Percentiles rank a stretch among this genome's conserved stretches.
Evolutionary conservation across 2,797 vertebrate genomes (phyloP).

Genomic region (Gouania willdenowi): DNA sequence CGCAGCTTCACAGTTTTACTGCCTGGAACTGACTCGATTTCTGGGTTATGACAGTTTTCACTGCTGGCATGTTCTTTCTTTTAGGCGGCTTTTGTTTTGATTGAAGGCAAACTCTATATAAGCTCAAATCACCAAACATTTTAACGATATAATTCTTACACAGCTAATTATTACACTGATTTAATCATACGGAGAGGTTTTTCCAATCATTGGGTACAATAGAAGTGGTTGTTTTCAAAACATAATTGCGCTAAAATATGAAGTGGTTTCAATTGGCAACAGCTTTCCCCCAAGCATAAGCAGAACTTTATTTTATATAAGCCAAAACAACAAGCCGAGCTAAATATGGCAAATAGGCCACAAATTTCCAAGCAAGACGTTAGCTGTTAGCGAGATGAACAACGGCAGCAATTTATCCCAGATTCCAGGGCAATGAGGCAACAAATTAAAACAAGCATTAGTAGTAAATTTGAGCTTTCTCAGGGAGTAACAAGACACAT

Average conservation of each 20-base stretch:
- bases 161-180: slow-evolving; percentile 2
- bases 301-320: slow-evolving; percentile 11
- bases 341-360: slow-evolving; percentile 21
- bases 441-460: slow-evolving; percentile 64
- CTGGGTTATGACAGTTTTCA: slow-evolving; percentile 13
- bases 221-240: slow-evolving; percentile 1
- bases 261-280: slow-evolving; percentile 3
- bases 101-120: background rate
- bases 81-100: slow-evolving; percentile 1
- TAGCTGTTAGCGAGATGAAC: slow-evolving; percentile 31
- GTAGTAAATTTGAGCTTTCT: slow-evolving; percentile 56
- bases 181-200: background rate
- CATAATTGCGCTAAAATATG: slow-evolving; percentile 7
- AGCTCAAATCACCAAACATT: background rate
- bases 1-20: slow-evolving; percentile 42
- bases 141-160: too few species aligned
- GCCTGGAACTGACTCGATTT: slow-evolving; percentile 19
- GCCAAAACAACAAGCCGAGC: slow-evolving; percentile 24
- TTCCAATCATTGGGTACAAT: background rate
- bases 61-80: slow-evolving; percentile 5
- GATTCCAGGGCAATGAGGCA: slow-evolving; percentile 66
- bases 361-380: slow-evolving; percentile 7
- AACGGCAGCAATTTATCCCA: slow-evolving; percentile 31
- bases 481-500: slow-evolving; percentile 54
- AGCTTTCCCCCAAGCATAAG: slow-evolving; percentile 2